Evolutionary conservation across 1,140 invertebrate species (phyloP).

Genomic region (Brachionus manjavacas): DNA sequence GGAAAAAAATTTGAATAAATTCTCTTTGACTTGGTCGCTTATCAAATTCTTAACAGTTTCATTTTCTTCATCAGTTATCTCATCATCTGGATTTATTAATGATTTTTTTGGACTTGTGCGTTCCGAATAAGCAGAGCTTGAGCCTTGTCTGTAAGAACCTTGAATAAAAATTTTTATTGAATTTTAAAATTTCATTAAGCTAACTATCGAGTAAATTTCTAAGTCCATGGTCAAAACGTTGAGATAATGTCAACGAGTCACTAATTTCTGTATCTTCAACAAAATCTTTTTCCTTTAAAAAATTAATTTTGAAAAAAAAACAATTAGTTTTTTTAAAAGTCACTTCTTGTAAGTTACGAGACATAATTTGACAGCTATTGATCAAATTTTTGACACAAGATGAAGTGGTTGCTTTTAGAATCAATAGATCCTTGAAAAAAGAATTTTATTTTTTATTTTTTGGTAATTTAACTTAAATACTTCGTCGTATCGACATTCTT

Average conservation of each 20-base stretch:
- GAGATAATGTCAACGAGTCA: not conserved
- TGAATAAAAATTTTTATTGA: too few relatives aligned
- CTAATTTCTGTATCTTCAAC: not conserved
- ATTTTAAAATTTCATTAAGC: too few relatives aligned
- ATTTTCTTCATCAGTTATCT: slow-evolving; percentile 2
- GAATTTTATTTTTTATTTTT: not conserved
- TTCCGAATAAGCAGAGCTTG: not conserved
- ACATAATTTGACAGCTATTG: not conserved
- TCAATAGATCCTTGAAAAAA: not conserved
- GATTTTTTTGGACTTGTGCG: not conserved
- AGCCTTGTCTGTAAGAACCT: not conserved
- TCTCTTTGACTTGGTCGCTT: not conserved
- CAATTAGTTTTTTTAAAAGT: not conserved
- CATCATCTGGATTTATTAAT: slow-evolving; percentile 2
- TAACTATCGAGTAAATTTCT: not conserved
- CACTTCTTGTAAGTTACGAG: not conserved
- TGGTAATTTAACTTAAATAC: not conserved
- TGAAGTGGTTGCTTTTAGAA: not conserved
- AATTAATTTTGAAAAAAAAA: not conserved
- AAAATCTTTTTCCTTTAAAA: not conserved
- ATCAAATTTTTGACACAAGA: not conserved
- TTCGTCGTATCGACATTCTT: not conserved
- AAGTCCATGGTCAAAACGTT: not conserved
- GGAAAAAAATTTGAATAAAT: not conserved
- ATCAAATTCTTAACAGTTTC: not conserved